Conservation (phyloP, 37 sponge, comb jelly and placozoan species). For the Eunapius fragilis region DNA sequence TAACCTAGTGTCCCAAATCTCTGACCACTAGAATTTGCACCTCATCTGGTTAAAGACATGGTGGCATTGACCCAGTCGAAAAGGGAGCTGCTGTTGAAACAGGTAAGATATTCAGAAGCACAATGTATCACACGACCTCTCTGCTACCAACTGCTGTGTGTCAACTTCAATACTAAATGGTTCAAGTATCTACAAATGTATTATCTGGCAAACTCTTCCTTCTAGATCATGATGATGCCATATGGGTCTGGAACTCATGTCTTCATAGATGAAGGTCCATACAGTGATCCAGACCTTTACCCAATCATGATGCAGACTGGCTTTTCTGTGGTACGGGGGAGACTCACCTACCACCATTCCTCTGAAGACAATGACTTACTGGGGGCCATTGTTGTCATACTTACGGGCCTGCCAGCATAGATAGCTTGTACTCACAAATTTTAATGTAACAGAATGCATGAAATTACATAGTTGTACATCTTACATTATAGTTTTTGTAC, state of each 20-base stretch:
- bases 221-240: slow-evolving; percentile 34
- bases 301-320: slow-evolving; percentile 50
- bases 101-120: slow-evolving; percentile 5
- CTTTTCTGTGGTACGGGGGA: not conserved
- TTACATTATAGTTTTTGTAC: too few species aligned
- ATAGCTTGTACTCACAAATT: not conserved
- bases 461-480: too few species aligned
- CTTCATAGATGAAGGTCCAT: slow-evolving; percentile 34
- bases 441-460: too few species aligned
- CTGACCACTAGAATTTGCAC: slow-evolving; percentile 35
- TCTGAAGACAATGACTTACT: slow-evolving; percentile 24
- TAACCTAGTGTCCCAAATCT: too few species aligned
- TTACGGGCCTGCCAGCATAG: not conserved
- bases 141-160: too few species aligned
- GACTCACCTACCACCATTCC: too few species aligned
- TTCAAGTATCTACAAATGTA: not conserved
- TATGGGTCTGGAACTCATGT: slow-evolving; percentile 28
- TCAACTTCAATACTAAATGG: too few species aligned
- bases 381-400: slow-evolving; percentile 17
- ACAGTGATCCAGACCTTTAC: slow-evolving; percentile 33
- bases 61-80: slow-evolving; percentile 18
- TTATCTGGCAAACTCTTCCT: not conserved
- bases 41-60: slow-evolving; percentile 27
- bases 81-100: slow-evolving; percentile 12
- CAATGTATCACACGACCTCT: too few species aligned